These are phyloP conservation scores for Proales similis DNA, from an alignment of 1,140 invertebrate genomes.

Conservation along the genomic window DNA sequence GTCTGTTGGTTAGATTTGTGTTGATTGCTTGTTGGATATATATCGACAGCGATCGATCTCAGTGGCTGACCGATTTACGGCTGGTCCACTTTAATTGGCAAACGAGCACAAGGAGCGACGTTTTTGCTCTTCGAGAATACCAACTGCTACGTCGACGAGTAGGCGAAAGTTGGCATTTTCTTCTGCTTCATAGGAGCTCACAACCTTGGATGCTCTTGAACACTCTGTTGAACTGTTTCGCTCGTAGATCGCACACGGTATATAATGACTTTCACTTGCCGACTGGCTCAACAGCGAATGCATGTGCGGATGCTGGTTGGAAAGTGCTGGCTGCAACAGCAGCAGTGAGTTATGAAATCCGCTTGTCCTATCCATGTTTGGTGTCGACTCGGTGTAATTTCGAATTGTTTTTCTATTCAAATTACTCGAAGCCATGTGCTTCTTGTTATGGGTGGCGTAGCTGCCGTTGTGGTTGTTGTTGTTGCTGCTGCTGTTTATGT, in stretches of 20 bases:
- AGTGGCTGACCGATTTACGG: no score
- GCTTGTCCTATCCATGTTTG: background rate
- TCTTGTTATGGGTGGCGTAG: no score
- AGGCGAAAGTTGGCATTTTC: conserved; percentile 24
- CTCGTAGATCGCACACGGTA: background rate
- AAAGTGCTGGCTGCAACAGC: background rate
- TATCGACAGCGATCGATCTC: no score
- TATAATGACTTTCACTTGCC: background rate
- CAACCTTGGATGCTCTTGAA: background rate
- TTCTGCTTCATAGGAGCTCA: background rate
- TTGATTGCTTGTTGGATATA: no score
- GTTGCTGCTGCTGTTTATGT: no score
- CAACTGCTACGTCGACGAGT: conserved; percentile 26
- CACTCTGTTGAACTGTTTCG: background rate
- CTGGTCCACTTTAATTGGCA: no score
- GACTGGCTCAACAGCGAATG: background rate
- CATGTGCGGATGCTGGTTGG: background rate
- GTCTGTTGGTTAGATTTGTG: no score
- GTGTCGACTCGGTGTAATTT: conserved; percentile 29
- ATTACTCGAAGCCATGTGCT: background rate
- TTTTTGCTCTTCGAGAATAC: conserved; percentile 27
- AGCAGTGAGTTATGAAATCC: background rate
- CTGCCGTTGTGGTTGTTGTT: no score
- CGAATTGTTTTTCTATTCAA: conserved; percentile 20
- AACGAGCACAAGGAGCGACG: no score